Percentiles rank a stretch among this genome's conserved stretches.
Conservation (phyloP, 2,888 invertebrate species). For the Therioaphis trifolii region DNA sequence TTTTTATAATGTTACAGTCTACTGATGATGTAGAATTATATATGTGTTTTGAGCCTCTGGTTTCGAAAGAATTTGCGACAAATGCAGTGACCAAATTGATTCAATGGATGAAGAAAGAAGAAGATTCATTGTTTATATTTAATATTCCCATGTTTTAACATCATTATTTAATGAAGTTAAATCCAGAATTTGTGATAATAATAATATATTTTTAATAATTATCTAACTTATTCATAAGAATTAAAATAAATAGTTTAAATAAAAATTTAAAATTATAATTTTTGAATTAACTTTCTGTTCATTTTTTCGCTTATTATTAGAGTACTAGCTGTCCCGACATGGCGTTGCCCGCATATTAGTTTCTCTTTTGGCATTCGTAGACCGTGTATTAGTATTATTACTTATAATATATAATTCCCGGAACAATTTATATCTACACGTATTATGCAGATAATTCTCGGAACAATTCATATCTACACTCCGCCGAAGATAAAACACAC, state of each 20-base stretch:
- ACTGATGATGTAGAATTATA: conserved; percentile 93
- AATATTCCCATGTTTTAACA: conserved; percentile 83
- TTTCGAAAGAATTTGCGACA: conserved; percentile 87
- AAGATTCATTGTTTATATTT: conserved; percentile 89
- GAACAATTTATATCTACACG: too few species aligned
- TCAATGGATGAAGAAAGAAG: conserved; percentile 86
- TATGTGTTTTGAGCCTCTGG: conserved; percentile 89
- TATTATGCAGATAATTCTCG: too few species aligned
- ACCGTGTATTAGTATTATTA: too few species aligned
- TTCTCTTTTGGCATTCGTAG: too few species aligned
- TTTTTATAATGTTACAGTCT: conserved; percentile 71
- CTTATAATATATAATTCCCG: too few species aligned
- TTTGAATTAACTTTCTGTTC: neutral
- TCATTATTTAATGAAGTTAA: conserved; percentile 3
- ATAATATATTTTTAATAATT: neutral
- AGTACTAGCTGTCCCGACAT: too few species aligned
- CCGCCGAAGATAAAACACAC: too few species aligned
- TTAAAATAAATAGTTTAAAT: neutral
- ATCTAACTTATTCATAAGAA: neutral
- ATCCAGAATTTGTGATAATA: conserved; percentile 48
- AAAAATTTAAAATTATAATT: neutral
- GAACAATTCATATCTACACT: too few species aligned
- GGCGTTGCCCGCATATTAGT: too few species aligned
- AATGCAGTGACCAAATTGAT: conserved; percentile 88
- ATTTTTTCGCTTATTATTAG: too few species aligned